Evolutionary conservation across 2,888 invertebrate genomes (phyloP).

Genomic region (Ferrisia virgata): DNA sequence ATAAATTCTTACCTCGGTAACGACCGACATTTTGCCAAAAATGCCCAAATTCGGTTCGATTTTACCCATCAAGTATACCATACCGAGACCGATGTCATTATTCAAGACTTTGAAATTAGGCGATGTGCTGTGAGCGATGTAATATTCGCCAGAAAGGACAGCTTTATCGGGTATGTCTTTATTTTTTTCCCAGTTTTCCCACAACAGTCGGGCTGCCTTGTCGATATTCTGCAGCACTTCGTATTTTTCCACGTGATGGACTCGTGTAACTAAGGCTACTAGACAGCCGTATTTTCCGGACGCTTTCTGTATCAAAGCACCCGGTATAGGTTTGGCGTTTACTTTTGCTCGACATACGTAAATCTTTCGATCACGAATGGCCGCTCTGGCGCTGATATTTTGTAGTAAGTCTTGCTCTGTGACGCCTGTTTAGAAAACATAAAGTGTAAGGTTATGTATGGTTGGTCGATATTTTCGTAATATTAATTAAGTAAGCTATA

Average conservation of each 20-base stretch:
- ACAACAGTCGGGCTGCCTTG: conserved; percentile 70
- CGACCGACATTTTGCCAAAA: conserved; percentile 67
- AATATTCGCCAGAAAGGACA: conserved; percentile 60
- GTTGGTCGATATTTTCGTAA: background rate
- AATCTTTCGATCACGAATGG: background rate
- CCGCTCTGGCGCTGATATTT: background rate
- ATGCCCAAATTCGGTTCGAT: conserved; percentile 61
- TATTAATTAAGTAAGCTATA: no score
- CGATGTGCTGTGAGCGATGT: conserved; percentile 54
- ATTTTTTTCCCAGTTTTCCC: conserved; percentile 74
- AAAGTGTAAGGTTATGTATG: background rate
- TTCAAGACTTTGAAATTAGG: conserved; percentile 27
- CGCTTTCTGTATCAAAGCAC: background rate
- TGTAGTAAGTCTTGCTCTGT: conserved; percentile 6
- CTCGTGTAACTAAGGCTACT: conserved; percentile 47
- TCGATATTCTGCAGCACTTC: conserved; percentile 69
- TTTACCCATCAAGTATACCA: conserved; percentile 67
- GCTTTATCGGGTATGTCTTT: conserved; percentile 65
- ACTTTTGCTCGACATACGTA: conserved; percentile 36
- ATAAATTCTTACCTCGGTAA: conserved; percentile 55
- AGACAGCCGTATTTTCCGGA: background rate
- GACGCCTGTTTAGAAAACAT: background rate
- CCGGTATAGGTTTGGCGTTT: conserved; percentile 29
- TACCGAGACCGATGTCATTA: conserved; percentile 49
- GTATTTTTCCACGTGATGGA: conserved; percentile 49